Evolutionary conservation across 1,140 invertebrate genomes (phyloP).

Genomic region (Drosophila chauvacae): DNA sequence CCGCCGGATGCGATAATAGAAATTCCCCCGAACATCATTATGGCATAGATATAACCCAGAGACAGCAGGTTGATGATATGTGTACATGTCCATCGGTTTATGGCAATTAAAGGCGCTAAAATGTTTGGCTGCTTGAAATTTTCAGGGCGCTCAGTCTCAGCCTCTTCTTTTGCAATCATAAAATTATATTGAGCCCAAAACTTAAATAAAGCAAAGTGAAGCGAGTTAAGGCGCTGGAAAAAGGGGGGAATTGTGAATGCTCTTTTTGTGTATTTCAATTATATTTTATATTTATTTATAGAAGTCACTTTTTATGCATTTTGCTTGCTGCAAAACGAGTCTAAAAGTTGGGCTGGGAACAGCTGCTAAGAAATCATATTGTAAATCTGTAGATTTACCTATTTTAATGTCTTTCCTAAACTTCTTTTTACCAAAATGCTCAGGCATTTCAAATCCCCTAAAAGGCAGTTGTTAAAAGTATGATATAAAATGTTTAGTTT

Average conservation of each 20-base stretch:
- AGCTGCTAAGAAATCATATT: neutral
- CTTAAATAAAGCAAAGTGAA: constrained; percentile 11
- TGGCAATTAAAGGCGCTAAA: constrained; percentile 78
- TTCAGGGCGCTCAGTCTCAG: constrained; percentile 46
- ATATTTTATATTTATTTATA: neutral
- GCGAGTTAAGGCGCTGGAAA: neutral
- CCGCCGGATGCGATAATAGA: constrained; percentile 47
- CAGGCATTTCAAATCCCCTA: neutral
- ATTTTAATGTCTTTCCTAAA: neutral
- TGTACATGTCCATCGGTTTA: constrained; percentile 35
- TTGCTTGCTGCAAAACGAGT: too few relatives aligned
- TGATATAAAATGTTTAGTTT: too few relatives aligned
- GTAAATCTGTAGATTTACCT: neutral
- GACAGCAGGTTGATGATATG: neutral
- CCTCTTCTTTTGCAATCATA: constrained; percentile 55
- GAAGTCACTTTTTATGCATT: too few relatives aligned
- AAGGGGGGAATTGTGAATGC: constrained; percentile 13
- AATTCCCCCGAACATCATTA: constrained; percentile 51
- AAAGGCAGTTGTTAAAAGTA: too few relatives aligned
- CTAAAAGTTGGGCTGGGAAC: neutral
- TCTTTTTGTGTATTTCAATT: neutral
- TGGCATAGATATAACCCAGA: neutral
- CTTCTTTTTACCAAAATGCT: neutral
- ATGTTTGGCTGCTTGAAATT: constrained; percentile 76
- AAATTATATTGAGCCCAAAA: constrained; percentile 33